A percentile compares a stretch with the other conserved stretches of the same genome.
phyloP scores from a whole-genome alignment of 1,140 invertebrate genomes.

The Drosophila mayri region DNA sequence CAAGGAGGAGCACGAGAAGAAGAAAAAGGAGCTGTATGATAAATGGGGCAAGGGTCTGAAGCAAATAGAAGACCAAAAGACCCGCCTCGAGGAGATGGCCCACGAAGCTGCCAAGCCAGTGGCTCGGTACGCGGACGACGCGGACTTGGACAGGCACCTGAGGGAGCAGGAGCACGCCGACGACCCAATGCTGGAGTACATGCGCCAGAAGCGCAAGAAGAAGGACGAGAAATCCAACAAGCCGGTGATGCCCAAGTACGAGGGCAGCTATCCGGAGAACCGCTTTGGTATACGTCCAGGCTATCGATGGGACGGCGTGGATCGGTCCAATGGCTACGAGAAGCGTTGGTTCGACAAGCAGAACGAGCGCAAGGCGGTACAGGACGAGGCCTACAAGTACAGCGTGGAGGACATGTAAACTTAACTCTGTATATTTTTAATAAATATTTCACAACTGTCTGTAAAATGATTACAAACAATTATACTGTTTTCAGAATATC shows the following conservation, averaged over 20 bases:
- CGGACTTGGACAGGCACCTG: slow-evolving; percentile 92
- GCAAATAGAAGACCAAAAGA: slow-evolving; percentile 91
- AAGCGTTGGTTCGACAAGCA: slow-evolving; percentile 93
- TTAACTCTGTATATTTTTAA: slow-evolving; percentile 14
- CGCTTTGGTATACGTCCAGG: slow-evolving; percentile 96
- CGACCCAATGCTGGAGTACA: slow-evolving; percentile 97
- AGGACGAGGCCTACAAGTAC: slow-evolving; percentile 97
- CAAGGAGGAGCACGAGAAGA: slow-evolving; percentile 89
- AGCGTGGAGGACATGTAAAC: slow-evolving; percentile 97
- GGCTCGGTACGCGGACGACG: slow-evolving; percentile 94
- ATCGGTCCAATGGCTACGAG: slow-evolving; percentile 98
- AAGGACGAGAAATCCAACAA: slow-evolving; percentile 72
- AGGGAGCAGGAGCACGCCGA: slow-evolving; percentile 92
- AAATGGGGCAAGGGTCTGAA: slow-evolving; percentile 95
- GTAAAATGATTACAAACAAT: not conserved
- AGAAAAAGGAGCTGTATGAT: slow-evolving; percentile 92
- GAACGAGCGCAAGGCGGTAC: slow-evolving; percentile 90
- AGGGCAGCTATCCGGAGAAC: slow-evolving; percentile 94
- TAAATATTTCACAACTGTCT: slow-evolving; percentile 29
- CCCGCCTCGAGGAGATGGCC: slow-evolving; percentile 89
- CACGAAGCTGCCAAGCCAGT: slow-evolving; percentile 96
- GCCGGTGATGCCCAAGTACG: slow-evolving; percentile 88
- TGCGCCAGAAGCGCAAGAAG: slow-evolving; percentile 91
- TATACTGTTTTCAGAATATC: not conserved
- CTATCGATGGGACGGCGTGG: slow-evolving; percentile 99